These are phyloP conservation scores for Sebastes kiyomatsui DNA, from an alignment of 2,797 vertebrate species.

Conservation along the genomic window DNA sequence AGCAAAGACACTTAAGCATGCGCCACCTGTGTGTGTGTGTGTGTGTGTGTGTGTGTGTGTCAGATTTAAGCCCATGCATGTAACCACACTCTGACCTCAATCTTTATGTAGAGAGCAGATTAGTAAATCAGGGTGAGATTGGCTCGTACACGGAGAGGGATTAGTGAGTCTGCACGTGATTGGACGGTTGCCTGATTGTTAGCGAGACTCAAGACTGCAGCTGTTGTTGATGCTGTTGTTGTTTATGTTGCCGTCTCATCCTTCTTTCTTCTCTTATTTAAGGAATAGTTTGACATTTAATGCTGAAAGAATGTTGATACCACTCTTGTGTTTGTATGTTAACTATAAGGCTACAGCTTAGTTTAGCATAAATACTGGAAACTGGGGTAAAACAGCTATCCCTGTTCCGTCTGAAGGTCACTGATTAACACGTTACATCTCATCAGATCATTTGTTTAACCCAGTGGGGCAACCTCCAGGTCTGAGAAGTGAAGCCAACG, in stretches of 20 bases:
- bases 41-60: slow-evolving; percentile 19
- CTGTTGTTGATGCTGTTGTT: background rate
- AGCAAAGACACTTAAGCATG: background rate
- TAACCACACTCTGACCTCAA: slow-evolving; percentile 73
- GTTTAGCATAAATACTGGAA: background rate
- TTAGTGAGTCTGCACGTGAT: slow-evolving; percentile 64
- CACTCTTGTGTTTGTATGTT: background rate
- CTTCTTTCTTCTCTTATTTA: background rate
- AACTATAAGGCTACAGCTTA: background rate
- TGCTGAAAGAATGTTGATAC: background rate
- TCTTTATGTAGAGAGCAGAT: slow-evolving; percentile 66
- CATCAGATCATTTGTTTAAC: too few relatives aligned
- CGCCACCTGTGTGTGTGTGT: background rate
- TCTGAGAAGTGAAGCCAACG: too few relatives aligned
- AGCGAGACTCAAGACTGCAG: slow-evolving; percentile 25
- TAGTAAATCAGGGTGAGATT: slow-evolving; percentile 61
- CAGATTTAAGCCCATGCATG: slow-evolving; percentile 55
- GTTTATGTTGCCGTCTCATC: background rate
- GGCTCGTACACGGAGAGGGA: slow-evolving; percentile 42
- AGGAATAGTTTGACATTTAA: background rate
- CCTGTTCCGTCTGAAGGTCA: too few relatives aligned
- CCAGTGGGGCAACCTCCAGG: too few relatives aligned
- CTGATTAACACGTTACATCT: too few relatives aligned
- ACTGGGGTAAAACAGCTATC: rapidly evolving
- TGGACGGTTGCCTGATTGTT: slow-evolving; percentile 47